A percentile compares a stretch with the other conserved stretches of the same genome.
phyloP scores from a whole-genome alignment of 2,797 vertebrate genomes.

The Chaetophractus vellerosus region DNA sequence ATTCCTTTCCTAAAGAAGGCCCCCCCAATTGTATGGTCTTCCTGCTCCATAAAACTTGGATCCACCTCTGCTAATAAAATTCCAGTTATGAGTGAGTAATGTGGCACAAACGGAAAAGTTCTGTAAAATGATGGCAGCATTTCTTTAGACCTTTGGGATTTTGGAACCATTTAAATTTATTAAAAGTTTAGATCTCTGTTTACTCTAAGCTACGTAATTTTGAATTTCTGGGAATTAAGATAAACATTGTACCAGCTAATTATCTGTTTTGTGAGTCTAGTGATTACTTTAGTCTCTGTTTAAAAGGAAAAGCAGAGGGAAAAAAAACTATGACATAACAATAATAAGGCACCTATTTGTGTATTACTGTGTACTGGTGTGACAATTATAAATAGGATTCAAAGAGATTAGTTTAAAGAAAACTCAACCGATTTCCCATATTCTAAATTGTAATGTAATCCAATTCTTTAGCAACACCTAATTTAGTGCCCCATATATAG shows the following conservation, averaged over 20 bases:
- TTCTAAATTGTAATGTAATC: neutral
- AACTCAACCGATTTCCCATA: neutral
- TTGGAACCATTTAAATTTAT: slow-evolving; percentile 48
- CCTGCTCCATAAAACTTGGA: neutral
- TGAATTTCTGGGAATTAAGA: slow-evolving; percentile 44
- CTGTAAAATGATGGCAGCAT: neutral
- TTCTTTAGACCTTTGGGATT: slow-evolving; percentile 52
- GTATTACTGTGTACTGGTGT: neutral
- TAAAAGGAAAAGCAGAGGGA: neutral
- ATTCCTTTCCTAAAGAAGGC: slow-evolving; percentile 54
- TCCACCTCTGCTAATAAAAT: slow-evolving; percentile 45
- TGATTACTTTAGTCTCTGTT: slow-evolving; percentile 51
- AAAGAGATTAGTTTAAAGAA: slow-evolving; percentile 6
- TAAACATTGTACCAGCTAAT: slow-evolving; percentile 31
- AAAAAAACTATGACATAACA: neutral
- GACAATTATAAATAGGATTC: neutral
- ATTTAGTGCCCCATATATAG: neutral
- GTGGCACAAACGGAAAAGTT: neutral
- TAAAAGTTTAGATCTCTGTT: neutral
- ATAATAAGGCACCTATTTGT: neutral
- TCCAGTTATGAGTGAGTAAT: neutral
- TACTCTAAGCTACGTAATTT: neutral
- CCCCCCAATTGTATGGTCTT: neutral
- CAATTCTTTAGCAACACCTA: neutral
- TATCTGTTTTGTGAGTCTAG: slow-evolving; percentile 50